Evolutionary conservation across 2,113 vertebrate genomes (phyloP).

Genomic region (Riparia riparia): DNA sequence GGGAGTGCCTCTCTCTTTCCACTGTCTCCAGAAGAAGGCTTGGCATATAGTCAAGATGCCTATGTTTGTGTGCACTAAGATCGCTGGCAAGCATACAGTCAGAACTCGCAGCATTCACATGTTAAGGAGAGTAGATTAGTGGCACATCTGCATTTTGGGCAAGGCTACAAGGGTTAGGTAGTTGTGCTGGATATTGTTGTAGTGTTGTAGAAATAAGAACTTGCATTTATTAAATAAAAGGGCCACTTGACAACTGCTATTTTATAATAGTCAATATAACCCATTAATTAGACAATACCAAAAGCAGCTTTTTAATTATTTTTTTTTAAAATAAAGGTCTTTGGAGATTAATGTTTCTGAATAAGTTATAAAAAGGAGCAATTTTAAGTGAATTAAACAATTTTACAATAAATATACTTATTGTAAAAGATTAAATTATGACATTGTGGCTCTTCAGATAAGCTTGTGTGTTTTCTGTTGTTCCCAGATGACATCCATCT

Average conservation of each 20-base stretch:
- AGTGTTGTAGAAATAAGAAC: not conserved
- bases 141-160: not conserved
- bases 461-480: not conserved
- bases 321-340: not conserved
- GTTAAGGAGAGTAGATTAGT: not conserved
- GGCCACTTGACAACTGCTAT: not conserved
- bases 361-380: not conserved
- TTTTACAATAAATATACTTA: not conserved
- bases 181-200: too few relatives aligned
- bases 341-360: not conserved
- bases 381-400: not conserved
- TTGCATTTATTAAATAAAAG: not conserved
- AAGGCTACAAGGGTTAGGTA: not conserved
- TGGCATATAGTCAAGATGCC: not conserved
- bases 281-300: not conserved
- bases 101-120: not conserved
- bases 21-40: not conserved
- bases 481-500: constrained; percentile 19
- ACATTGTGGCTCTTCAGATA: constrained; percentile 9
- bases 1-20: not conserved
- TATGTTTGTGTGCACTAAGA: not conserved
- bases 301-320: not conserved
- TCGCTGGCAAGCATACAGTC: not conserved
- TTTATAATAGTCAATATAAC: not conserved
- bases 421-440: not conserved